These are phyloP conservation scores for Pachypanchax playfairii DNA, from an alignment of 2,113 vertebrate genomes.

Conservation along the genomic window DNA sequence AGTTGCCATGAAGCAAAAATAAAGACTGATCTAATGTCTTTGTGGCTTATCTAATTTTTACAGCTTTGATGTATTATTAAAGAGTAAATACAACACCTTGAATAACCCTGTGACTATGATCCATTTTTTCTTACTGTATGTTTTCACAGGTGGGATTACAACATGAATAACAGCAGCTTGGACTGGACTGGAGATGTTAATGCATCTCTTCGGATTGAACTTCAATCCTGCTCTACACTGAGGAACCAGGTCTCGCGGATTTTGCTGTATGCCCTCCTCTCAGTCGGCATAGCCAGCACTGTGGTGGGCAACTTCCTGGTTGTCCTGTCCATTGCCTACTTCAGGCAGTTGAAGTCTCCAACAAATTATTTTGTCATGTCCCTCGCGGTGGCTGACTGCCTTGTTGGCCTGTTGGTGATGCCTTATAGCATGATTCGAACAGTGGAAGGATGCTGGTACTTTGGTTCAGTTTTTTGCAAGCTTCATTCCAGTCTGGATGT, in stretches of 20 bases:
- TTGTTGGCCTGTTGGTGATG: slow-evolving; percentile 83
- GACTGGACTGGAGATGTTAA: slow-evolving; percentile 50
- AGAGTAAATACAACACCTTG: background rate
- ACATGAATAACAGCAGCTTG: slow-evolving; percentile 73
- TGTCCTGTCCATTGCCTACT: slow-evolving; percentile 80
- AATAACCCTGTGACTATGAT: background rate
- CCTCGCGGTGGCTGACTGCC: slow-evolving; percentile 81
- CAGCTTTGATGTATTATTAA: background rate
- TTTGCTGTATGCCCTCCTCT: slow-evolving; percentile 74
- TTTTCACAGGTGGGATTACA: slow-evolving; percentile 54
- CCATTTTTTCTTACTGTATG: slow-evolving; percentile 28
- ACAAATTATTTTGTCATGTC: slow-evolving; percentile 84
- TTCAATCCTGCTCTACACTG: slow-evolving; percentile 55
- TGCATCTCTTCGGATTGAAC: slow-evolving; percentile 53
- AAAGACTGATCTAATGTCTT: slow-evolving; percentile 8
- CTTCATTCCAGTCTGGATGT: slow-evolving; percentile 83
- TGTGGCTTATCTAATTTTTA: background rate
- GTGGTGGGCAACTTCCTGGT: slow-evolving; percentile 82
- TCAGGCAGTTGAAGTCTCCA: slow-evolving; percentile 79
- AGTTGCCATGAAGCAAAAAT: slow-evolving; percentile 10
- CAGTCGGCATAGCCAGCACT: slow-evolving; percentile 71
- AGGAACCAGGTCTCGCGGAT: slow-evolving; percentile 59
- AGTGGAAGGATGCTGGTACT: slow-evolving; percentile 82
- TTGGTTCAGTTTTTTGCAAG: slow-evolving; percentile 76
- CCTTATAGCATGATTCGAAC: slow-evolving; percentile 84